Conservation (phyloP, 1,140 invertebrate genomes). For the Lerema accius region DNA sequence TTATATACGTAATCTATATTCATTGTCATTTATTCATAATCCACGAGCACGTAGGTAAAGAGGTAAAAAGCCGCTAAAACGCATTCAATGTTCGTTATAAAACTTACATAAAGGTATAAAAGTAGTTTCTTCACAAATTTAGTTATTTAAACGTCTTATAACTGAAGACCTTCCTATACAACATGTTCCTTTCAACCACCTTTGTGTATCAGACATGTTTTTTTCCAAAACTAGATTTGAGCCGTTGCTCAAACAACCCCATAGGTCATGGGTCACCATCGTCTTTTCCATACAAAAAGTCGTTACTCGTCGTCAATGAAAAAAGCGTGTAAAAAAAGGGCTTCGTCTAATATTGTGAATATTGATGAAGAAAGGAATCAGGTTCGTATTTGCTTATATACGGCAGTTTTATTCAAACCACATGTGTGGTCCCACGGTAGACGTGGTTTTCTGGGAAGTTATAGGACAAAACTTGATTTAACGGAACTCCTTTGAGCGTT, state of each 20-base stretch:
- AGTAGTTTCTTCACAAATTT: constrained; percentile 19
- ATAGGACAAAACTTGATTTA: constrained; percentile 52
- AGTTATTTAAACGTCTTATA: constrained; percentile 18
- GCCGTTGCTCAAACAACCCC: constrained; percentile 59
- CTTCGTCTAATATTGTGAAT: constrained; percentile 79
- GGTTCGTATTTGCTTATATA: constrained; percentile 69
- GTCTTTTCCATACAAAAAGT: constrained; percentile 74
- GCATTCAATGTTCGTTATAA: neutral
- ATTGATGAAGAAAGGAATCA: constrained; percentile 81
- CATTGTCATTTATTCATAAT: too few relatives aligned
- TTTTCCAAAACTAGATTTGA: constrained; percentile 74
- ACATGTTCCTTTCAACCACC: constrained; percentile 47
- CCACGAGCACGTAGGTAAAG: too few relatives aligned
- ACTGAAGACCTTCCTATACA: constrained; percentile 20
- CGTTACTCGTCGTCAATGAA: constrained; percentile 68
- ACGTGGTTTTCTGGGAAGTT: constrained; percentile 65
- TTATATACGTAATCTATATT: too few relatives aligned
- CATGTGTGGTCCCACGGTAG: constrained; percentile 76
- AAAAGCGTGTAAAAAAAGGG: constrained; percentile 69
- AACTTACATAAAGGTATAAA: neutral
- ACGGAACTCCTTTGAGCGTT: constrained; percentile 26
- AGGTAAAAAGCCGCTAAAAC: too few relatives aligned
- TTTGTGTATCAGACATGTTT: constrained; percentile 63
- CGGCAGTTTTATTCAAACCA: constrained; percentile 53
- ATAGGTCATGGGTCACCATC: constrained; percentile 70